These are phyloP conservation scores for Pollenia griseotomentosa DNA, from an alignment of 2,888 invertebrate species.

Conservation along the genomic window DNA sequence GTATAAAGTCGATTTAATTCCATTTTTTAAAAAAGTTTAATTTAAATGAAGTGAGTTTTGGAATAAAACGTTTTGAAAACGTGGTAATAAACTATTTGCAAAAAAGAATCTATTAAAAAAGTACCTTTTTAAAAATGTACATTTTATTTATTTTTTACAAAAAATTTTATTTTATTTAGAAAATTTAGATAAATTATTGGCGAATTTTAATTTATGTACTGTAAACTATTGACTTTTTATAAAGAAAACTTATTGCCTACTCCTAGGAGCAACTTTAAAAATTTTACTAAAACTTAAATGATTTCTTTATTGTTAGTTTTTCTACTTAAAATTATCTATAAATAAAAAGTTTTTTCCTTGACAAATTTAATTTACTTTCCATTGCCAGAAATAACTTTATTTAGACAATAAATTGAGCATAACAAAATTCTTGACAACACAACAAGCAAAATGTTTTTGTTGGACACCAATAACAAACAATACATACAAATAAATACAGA, in stretches of 20 bases:
- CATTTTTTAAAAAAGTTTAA: too few species aligned
- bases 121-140: background rate
- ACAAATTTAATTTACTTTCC: slow-evolving; percentile 68
- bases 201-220: too few species aligned
- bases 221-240: too few species aligned
- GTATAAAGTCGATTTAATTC: too few species aligned
- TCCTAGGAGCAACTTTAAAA: too few species aligned
- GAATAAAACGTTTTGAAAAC: too few species aligned
- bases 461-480: slow-evolving; percentile 38
- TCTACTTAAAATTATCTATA: slow-evolving; percentile 14
- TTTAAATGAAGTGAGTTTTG: too few species aligned
- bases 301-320: background rate
- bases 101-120: background rate
- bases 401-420: slow-evolving; percentile 74
- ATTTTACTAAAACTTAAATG: background rate
- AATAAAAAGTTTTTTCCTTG: slow-evolving; percentile 23
- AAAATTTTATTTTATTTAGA: too few species aligned
- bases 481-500: slow-evolving; percentile 24
- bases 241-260: too few species aligned
- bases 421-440: slow-evolving; percentile 69
- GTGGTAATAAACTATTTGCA: too few species aligned
- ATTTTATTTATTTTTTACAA: too few species aligned
- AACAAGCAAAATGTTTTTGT: slow-evolving; percentile 57
- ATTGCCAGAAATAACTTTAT: slow-evolving; percentile 69
- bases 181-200: too few species aligned